Evolutionary conservation across 2,888 invertebrate species (phyloP), one percentile per base, ranked within the genome.

Genomic region (Pyralis farinalis): DNA sequence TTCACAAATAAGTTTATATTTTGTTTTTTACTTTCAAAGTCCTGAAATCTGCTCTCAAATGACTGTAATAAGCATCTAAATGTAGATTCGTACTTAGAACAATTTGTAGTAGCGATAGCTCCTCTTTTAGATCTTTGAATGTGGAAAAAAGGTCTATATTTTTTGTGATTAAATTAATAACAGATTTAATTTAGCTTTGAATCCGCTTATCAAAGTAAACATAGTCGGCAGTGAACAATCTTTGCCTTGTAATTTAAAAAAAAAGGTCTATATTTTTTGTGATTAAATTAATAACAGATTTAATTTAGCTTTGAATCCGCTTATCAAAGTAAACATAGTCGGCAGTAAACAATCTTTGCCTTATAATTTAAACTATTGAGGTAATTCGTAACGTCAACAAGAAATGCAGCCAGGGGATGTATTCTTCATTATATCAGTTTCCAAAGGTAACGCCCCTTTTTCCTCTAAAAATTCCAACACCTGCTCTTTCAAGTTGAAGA

Each of bases 271-370:
- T n/a, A n/a, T n/a, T n/a, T 16, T n/a, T 4, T 16, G 16, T 16
- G 16, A 2, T 3, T 16, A 16, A 16, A 16, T 16, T 16, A 16
- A 16, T 16, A 16, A 16, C 16, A 16, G 16, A 16, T n/a, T n/a
- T n/a, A n/a, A n/a, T n/a, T n/a, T n/a, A n/a, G n/a, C n/a, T n/a
- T n/a, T n/a, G n/a, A n/a, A n/a, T n/a, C n/a, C n/a, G n/a, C n/a
- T n/a, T n/a, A n/a, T n/a, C n/a, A n/a, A n/a, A n/a, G n/a, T n/a
- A n/a, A n/a, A n/a, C n/a, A n/a, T n/a, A n/a, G n/a, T n/a, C n/a
- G n/a, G n/a, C n/a, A n/a, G n/a, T n/a, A 37, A 44, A 40, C 44
- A 44, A 34, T 44, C 34, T 34, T 44, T 41, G 7, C 44, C 44
- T 30, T 37, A 37, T 20, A 41, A 40, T 37, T 44, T 43, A 41